phyloP scores from a whole-genome alignment of 2,113 vertebrate genomes.

The Saccopteryx bilineata region DNA sequence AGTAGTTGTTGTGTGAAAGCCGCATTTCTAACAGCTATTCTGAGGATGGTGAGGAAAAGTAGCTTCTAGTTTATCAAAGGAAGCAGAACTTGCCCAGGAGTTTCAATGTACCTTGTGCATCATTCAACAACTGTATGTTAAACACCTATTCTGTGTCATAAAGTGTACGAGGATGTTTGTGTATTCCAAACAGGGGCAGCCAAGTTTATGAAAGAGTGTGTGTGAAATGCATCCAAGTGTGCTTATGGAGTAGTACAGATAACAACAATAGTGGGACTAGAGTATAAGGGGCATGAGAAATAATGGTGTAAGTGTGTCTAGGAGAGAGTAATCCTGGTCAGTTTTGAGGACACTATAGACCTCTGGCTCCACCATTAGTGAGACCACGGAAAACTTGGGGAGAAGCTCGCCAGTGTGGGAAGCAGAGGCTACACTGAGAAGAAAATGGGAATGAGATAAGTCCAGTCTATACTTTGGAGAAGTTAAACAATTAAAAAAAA shows the following conservation, averaged over 20 bases:
- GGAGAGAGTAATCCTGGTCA: background rate
- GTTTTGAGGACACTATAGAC: background rate
- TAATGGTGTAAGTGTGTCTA: background rate
- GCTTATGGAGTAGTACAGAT: background rate
- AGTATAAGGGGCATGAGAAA: background rate
- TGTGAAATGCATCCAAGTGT: background rate
- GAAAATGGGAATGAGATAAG: background rate
- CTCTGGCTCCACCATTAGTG: background rate
- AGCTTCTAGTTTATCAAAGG: background rate
- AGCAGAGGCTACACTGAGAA: background rate
- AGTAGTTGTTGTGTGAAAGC: background rate
- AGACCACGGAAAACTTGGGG: background rate
- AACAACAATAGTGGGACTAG: background rate
- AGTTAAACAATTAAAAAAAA: background rate
- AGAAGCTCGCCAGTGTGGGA: background rate
- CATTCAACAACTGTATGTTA: background rate
- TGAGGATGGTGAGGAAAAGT: background rate
- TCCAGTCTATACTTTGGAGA: background rate
- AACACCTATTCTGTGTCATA: background rate
- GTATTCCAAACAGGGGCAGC: background rate
- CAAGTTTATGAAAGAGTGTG: background rate
- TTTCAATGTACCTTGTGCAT: background rate
- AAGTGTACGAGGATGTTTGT: background rate
- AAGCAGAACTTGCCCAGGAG: background rate
- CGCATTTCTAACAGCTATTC: background rate